Percentiles rank a stretch among this genome's conserved stretches.
Evolutionary conservation across 1,140 invertebrate species (phyloP).

Genomic region (Amyelois transitella): DNA sequence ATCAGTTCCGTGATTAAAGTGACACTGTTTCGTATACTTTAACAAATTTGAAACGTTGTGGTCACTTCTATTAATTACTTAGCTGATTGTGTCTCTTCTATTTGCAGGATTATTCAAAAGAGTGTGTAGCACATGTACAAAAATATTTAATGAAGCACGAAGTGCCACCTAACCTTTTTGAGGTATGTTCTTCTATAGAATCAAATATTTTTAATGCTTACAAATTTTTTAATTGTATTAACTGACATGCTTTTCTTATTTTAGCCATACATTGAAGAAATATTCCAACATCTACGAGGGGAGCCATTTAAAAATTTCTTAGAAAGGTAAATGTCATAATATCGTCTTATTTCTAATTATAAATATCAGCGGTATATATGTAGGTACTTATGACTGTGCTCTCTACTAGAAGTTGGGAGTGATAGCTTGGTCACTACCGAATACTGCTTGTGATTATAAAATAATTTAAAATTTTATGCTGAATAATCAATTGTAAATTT

Average conservation of each 20-base stretch:
- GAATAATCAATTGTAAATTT: background rate
- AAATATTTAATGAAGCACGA: constrained; percentile 98
- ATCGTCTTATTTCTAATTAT: constrained; percentile 13
- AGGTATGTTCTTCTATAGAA: constrained; percentile 78
- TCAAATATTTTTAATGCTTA: background rate
- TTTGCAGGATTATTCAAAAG: constrained; percentile 96
- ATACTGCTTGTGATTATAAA: too few species aligned
- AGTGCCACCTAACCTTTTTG: constrained; percentile 97
- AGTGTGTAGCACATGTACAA: constrained; percentile 97
- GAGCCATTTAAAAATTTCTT: constrained; percentile 98
- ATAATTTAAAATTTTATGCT: constrained; percentile 8
- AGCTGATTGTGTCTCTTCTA: constrained; percentile 28
- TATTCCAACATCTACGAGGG: constrained; percentile 96
- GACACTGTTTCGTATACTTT: background rate
- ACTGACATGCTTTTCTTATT: constrained; percentile 10
- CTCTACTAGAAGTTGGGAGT: too few species aligned
- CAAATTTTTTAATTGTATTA: background rate
- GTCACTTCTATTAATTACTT: background rate
- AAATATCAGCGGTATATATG: background rate
- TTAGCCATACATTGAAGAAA: constrained; percentile 99
- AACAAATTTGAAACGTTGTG: background rate
- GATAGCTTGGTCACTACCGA: too few species aligned
- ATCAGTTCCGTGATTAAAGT: background rate
- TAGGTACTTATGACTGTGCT: too few species aligned
- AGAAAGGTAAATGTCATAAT: constrained; percentile 86